Evolutionary conservation across 2,113 vertebrate species (phyloP).

Genomic region (Ptyas mucosa): DNA sequence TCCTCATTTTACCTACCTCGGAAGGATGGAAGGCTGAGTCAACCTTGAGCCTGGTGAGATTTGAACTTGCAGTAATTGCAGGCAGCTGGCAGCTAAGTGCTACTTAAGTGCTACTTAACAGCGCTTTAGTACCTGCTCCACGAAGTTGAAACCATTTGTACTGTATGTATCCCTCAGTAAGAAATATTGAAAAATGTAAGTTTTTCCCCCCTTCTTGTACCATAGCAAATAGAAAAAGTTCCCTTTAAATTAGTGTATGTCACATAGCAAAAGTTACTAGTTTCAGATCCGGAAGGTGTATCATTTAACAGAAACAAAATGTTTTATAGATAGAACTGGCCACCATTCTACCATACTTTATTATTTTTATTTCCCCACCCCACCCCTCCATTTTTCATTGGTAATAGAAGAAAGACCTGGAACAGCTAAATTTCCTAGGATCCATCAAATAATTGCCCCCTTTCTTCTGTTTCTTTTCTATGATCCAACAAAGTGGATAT

Average conservation of each 20-base stretch:
- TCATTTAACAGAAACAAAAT: constrained; percentile 14
- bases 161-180: neutral
- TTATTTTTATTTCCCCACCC: neutral
- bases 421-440: neutral
- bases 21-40: no score
- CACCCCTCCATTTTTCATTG: neutral
- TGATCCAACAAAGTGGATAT: neutral
- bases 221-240: constrained; percentile 17
- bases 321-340: neutral
- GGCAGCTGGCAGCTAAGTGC: no score
- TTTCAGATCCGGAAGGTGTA: neutral
- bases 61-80: no score
- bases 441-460: neutral
- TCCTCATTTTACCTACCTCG: no score
- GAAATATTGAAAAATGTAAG: constrained; percentile 16
- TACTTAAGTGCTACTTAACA: no score
- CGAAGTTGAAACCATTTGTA: neutral
- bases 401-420: neutral
- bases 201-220: neutral
- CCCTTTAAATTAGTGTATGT: neutral
- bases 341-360: neutral
- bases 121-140: no score
- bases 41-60: no score
- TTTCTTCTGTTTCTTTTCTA: neutral
- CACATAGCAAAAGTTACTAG: neutral